phyloP scores from a whole-genome alignment of 2,888 invertebrate species.

The Scelioninae gen. 2 region DNA sequence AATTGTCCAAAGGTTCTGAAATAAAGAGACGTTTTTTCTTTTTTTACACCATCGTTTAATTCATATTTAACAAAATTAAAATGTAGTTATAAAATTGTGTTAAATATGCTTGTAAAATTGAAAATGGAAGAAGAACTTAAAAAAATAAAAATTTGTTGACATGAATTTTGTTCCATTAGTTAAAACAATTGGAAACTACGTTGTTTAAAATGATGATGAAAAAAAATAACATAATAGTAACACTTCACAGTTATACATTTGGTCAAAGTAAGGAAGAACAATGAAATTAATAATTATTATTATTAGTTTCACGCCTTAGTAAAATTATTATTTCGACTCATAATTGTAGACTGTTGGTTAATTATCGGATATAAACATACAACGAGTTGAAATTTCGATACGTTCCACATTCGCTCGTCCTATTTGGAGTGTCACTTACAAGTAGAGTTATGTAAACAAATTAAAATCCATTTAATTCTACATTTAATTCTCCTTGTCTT shows the following conservation, averaged over 20 bases:
- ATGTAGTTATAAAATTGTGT: constrained; percentile 12
- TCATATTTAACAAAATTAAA: constrained; percentile 8
- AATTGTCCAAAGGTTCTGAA: neutral
- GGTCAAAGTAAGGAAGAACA: neutral
- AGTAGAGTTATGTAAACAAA: constrained; percentile 55
- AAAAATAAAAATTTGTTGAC: neutral
- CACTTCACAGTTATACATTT: neutral
- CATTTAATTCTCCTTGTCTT: constrained; percentile 71
- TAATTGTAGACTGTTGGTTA: constrained; percentile 15
- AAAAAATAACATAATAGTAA: neutral
- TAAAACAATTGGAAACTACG: neutral
- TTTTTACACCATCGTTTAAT: constrained; percentile 23
- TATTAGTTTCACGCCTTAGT: neutral
- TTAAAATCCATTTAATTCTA: constrained; percentile 66
- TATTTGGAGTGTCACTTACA: constrained; percentile 43
- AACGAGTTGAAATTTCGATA: constrained; percentile 27
- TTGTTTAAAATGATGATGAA: neutral
- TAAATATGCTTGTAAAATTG: neutral
- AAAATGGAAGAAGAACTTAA: no score
- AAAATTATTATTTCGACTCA: neutral
- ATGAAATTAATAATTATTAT: neutral
- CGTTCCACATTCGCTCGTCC: constrained; percentile 46
- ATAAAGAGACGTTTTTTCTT: neutral
- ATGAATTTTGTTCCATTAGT: neutral
- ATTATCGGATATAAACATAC: constrained; percentile 43